These are phyloP conservation scores for Chrysaora quinquecirrha DNA, from an alignment of 30 jellyfish, hydroid and myxozoan genomes.

Conservation along the genomic window DNA sequence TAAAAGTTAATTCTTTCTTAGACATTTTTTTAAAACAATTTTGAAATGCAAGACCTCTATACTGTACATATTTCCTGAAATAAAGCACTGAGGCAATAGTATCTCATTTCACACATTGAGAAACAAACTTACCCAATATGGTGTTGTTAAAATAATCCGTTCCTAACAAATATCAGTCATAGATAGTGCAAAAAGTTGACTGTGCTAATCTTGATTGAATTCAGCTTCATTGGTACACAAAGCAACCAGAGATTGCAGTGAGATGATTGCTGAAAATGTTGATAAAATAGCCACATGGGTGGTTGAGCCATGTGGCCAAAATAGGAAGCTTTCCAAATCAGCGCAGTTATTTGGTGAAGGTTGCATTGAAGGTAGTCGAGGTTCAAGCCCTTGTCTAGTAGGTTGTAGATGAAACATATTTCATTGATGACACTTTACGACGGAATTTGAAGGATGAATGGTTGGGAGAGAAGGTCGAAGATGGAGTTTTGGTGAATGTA, in stretches of 20 bases:
- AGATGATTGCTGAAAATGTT: slow-evolving; percentile 49
- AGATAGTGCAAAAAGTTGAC: background rate
- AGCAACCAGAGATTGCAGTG: slow-evolving; percentile 58
- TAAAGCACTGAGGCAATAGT: no score
- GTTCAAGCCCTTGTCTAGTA: slow-evolving; percentile 61
- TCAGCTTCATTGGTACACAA: slow-evolving; percentile 35
- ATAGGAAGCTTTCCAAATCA: slow-evolving; percentile 57
- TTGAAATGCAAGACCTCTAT: no score
- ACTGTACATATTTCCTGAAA: no score
- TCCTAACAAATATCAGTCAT: background rate
- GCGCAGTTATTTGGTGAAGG: slow-evolving; percentile 54
- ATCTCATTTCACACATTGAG: background rate
- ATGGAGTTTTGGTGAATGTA: slow-evolving; percentile 62
- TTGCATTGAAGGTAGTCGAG: slow-evolving; percentile 34
- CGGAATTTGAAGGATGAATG: slow-evolving; percentile 63
- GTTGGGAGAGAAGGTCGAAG: slow-evolving; percentile 66
- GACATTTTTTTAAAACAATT: no score
- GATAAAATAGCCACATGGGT: slow-evolving; percentile 62
- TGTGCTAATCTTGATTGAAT: slow-evolving; percentile 59
- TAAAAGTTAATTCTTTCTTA: no score
- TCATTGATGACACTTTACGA: slow-evolving; percentile 69
- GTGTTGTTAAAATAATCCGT: background rate
- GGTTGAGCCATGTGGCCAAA: slow-evolving; percentile 41
- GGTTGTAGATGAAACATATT: slow-evolving; percentile 54
- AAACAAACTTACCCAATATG: background rate